A percentile compares a stretch with the other conserved stretches of the same genome.
Conservation (phyloP, 2,888 invertebrate genomes). For the Chrysopilus asiliformis region DNA sequence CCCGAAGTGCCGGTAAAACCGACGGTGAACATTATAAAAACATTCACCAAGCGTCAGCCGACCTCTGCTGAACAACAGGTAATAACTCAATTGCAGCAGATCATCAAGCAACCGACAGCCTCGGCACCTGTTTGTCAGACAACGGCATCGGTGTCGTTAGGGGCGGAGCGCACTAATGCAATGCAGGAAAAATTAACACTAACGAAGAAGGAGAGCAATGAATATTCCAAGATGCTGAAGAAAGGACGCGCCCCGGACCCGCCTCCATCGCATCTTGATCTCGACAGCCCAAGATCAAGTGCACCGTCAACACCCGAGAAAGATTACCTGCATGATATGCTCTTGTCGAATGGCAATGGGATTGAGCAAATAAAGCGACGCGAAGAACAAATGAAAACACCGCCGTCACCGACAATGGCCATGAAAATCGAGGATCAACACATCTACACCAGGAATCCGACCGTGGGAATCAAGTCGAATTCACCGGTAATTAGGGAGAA, state of each 20-base stretch:
- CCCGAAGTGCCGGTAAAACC: slow-evolving; percentile 64
- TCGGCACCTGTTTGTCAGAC: too few species aligned
- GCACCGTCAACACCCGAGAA: slow-evolving; percentile 31
- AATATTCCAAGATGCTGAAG: slow-evolving; percentile 38
- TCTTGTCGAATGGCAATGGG: background rate
- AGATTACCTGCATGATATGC: slow-evolving; percentile 18
- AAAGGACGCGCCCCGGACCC: slow-evolving; percentile 71
- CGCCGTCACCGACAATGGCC: slow-evolving; percentile 4
- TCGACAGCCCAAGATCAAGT: slow-evolving; percentile 25
- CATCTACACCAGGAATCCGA: slow-evolving; percentile 49
- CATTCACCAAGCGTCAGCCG: slow-evolving; percentile 40
- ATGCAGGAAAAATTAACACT: too few species aligned
- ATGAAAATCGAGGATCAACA: slow-evolving; percentile 26
- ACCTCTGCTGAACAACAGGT: slow-evolving; percentile 37
- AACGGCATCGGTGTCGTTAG: too few species aligned
- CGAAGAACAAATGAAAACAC: slow-evolving; percentile 17
- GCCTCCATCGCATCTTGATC: slow-evolving; percentile 30
- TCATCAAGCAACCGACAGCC: slow-evolving; percentile 30
- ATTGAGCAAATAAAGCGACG: background rate
- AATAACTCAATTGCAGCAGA: slow-evolving; percentile 41
- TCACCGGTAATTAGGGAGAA: slow-evolving; percentile 59
- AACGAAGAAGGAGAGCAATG: slow-evolving; percentile 26
- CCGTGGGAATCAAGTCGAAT: slow-evolving; percentile 44
- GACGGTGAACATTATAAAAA: slow-evolving; percentile 41
- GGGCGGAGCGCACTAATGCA: slow-evolving; percentile 36